Base-by-base conservation (phyloP, 2,888 invertebrate genomes). In the Acanthopleura granulata region DNA sequence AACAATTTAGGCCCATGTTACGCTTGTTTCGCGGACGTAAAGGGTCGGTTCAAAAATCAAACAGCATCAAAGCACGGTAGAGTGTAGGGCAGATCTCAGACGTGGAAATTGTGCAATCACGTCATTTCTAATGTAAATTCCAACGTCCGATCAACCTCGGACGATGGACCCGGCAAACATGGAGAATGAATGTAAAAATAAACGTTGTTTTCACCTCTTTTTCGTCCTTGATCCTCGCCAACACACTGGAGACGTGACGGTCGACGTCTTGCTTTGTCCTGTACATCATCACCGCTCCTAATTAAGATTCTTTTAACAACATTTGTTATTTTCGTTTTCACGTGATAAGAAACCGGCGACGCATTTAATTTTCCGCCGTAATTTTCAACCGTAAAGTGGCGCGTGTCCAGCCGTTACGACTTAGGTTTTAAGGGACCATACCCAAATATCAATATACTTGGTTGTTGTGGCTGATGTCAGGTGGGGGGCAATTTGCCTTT, bases 191-290 rank as follows among this genome's bases (percentile, higher is more conserved):
- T 40, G 40, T 40, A 9, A 6, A 40, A 40, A 40, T 9, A 40
- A 40, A 9, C 9, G 40, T 40, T 40, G 40, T 40, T 40, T 40
- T 40, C 40, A 89, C 89, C 87, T 89, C 88, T 76, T 86, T 85
- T 72, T 87, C 86, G 49, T 86, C 84, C 61, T 83, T 82, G 14
- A 86, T 83, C 75, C 81, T 81, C 40, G 82, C 81, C 30, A 87
- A 77, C 18, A 89, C 83, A 40, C 85, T 83, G 12, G 82, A 75
- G 12, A 87, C 87, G 78, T 89, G 88, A 74, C 86, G 83, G 76
- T 89, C 89, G 11, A 88, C 87, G 73, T 89, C 87, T 76, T 85
- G 82, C 79, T 88, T 89, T 27, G 84, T 85, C 77, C 82, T 82
- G 75, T 85, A 86, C 88, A 89, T 87, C 18, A 25, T 49, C 25